Conservation (phyloP, 2,113 vertebrate genomes). For the Prionailurus bengalensis region DNA sequence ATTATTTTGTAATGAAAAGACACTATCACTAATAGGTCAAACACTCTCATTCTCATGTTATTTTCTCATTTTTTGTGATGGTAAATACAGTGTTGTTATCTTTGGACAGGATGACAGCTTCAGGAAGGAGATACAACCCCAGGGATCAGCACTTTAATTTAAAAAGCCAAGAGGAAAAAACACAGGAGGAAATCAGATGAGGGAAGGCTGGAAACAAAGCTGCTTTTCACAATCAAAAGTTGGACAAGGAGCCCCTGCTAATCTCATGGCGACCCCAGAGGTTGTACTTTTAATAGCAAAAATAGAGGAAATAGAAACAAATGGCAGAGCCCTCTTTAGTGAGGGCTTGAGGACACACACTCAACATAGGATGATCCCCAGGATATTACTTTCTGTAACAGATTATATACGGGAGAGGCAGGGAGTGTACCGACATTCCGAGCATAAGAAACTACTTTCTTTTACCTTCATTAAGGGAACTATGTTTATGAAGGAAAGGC, state of each 20-base stretch:
- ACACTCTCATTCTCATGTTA: conserved; percentile 45
- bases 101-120: conserved; percentile 74
- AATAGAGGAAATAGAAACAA: background rate
- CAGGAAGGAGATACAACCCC: conserved; percentile 70
- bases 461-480: background rate
- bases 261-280: background rate
- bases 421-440: background rate
- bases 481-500: background rate
- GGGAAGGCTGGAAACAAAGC: conserved; percentile 37
- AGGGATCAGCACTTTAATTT: conserved; percentile 76
- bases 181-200: conserved; percentile 64
- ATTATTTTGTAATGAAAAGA: conserved; percentile 80
- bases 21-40: conserved; percentile 75
- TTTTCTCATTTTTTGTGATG: conserved; percentile 72
- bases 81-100: conserved; percentile 78
- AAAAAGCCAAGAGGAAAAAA: conserved; percentile 70
- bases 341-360: background rate
- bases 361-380: background rate
- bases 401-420: background rate
- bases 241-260: background rate
- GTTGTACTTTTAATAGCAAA: conserved; percentile 22
- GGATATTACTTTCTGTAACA: background rate
- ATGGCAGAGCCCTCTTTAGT: background rate
- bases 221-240: conserved; percentile 30
- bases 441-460: background rate